phyloP scores from a whole-genome alignment of 2,113 vertebrate genomes.

The Archocentrus centrarchus region DNA sequence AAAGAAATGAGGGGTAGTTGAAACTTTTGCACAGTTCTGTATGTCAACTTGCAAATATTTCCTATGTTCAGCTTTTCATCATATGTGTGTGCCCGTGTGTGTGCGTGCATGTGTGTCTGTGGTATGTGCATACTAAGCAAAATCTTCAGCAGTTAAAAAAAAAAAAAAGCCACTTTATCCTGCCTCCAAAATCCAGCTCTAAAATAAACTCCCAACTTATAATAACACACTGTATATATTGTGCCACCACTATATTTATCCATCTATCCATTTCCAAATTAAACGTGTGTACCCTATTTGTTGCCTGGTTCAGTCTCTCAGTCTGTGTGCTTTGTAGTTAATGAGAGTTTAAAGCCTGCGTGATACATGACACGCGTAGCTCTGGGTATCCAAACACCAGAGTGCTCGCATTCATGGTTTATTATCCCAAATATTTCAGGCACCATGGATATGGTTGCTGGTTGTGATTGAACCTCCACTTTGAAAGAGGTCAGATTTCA shows the following conservation, averaged over 20 bases:
- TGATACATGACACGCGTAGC: background rate
- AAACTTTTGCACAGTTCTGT: no score
- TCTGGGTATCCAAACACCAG: background rate
- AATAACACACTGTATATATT: background rate
- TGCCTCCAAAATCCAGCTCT: background rate
- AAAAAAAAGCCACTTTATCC: background rate
- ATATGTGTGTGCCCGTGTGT: no score
- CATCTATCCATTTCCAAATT: background rate
- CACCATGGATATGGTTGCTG: background rate
- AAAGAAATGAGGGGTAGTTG: no score
- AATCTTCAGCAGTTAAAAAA: background rate
- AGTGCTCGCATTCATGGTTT: background rate
- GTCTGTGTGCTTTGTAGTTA: background rate
- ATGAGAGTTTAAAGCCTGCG: background rate
- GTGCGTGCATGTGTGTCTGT: background rate
- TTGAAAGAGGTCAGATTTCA: conserved; percentile 27
- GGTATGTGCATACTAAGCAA: background rate
- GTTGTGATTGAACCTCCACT: background rate
- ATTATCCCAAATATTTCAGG: background rate
- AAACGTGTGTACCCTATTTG: background rate
- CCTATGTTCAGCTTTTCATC: no score
- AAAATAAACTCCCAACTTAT: background rate
- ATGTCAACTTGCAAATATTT: no score
- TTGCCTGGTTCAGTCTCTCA: background rate
- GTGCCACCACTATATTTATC: background rate